Conservation (phyloP, 2,113 vertebrate genomes). For the Sceloporus tristichus region DNA sequence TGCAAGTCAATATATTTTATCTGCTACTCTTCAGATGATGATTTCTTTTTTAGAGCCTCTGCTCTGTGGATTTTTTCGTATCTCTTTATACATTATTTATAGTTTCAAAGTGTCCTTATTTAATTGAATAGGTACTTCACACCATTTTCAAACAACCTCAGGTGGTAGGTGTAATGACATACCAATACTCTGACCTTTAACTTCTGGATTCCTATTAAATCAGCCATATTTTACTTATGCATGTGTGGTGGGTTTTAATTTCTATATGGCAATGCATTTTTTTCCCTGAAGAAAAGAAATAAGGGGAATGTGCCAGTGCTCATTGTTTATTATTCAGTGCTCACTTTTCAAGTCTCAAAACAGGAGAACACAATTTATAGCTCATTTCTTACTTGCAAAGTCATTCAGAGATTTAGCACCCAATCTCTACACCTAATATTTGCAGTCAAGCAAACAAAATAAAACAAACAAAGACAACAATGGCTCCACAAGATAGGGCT, state of each 20-base stretch:
- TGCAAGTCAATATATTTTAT: slow-evolving; percentile 69
- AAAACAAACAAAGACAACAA: neutral
- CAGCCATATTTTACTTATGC: slow-evolving; percentile 71
- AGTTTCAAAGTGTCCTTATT: slow-evolving; percentile 80
- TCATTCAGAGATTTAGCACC: slow-evolving; percentile 23
- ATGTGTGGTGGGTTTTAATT: slow-evolving; percentile 73
- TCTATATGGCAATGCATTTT: slow-evolving; percentile 63
- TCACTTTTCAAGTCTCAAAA: slow-evolving; percentile 46
- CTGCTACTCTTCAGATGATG: slow-evolving; percentile 70
- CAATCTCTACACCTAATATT: neutral
- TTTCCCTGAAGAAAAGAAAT: slow-evolving; percentile 62
- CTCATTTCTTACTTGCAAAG: slow-evolving; percentile 44
- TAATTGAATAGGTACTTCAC: slow-evolving; percentile 76
- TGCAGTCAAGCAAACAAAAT: neutral
- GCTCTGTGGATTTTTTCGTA: slow-evolving; percentile 71
- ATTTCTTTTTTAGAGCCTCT: slow-evolving; percentile 67
- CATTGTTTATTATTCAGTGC: slow-evolving; percentile 39
- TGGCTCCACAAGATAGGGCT: neutral
- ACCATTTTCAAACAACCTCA: slow-evolving; percentile 76
- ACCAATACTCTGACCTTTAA: slow-evolving; percentile 77
- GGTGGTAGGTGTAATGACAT: slow-evolving; percentile 71
- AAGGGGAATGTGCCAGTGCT: slow-evolving; percentile 29
- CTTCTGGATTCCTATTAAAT: slow-evolving; percentile 76
- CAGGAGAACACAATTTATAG: slow-evolving; percentile 51
- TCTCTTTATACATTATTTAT: slow-evolving; percentile 81